Evolutionary conservation across 2,113 vertebrate genomes (phyloP).

Genomic region (Zosterops japonicus): DNA sequence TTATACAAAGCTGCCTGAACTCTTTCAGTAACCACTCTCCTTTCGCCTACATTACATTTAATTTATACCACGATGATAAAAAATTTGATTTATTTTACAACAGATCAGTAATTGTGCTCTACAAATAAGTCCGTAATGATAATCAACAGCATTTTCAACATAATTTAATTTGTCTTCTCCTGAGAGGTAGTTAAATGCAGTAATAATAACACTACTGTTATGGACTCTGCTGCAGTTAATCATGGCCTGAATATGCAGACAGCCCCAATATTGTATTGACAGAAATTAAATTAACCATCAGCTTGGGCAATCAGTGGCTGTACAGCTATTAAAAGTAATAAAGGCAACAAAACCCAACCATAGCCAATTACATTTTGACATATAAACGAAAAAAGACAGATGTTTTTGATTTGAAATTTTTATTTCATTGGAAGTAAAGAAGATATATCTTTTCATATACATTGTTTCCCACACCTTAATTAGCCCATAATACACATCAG

Average conservation of each 20-base stretch:
- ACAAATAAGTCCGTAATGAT: conserved; percentile 89
- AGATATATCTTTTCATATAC: conserved; percentile 58
- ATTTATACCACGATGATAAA: conserved; percentile 86
- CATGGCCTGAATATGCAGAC: conserved; percentile 86
- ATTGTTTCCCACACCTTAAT: conserved; percentile 56
- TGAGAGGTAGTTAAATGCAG: conserved; percentile 87
- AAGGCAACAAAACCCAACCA: conserved; percentile 82
- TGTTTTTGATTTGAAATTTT: conserved; percentile 73
- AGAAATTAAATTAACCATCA: conserved; percentile 91
- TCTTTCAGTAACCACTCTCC: conserved; percentile 69
- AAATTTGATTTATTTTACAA: conserved; percentile 91
- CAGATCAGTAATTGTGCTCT: conserved; percentile 90
- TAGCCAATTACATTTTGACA: conserved; percentile 84
- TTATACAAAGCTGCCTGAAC: conserved; percentile 69
- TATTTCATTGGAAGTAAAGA: conserved; percentile 59
- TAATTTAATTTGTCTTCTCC: conserved; percentile 92
- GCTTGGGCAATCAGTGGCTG: conserved; percentile 84
- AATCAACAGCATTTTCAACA: conserved; percentile 90
- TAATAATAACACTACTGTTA: conserved; percentile 85
- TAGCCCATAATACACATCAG: conserved; percentile 44
- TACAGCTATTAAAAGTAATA: conserved; percentile 88
- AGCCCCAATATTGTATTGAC: conserved; percentile 90
- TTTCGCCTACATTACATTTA: conserved; percentile 76
- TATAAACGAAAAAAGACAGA: conserved; percentile 80
- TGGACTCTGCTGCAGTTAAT: conserved; percentile 86